These are phyloP conservation scores for Ypsolopha scabrella DNA, from an alignment of 2,888 invertebrate genomes.

Conservation along the genomic window DNA sequence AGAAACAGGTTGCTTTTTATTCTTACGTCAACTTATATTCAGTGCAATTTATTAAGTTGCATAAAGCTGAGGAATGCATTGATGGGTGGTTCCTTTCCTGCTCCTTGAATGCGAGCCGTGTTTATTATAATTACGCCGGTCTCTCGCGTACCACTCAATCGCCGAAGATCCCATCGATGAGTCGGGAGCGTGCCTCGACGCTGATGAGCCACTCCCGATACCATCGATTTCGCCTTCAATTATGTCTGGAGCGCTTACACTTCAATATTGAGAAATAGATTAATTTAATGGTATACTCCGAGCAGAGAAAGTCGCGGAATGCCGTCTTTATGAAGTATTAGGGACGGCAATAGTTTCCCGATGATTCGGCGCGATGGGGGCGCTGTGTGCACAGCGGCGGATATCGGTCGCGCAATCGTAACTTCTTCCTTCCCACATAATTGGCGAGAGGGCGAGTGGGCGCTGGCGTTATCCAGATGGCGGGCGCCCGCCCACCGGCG, in stretches of 20 bases:
- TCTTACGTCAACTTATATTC: neutral
- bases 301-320: neutral
- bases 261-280: conserved; percentile 12
- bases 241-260: conserved; percentile 29
- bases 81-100: conserved; percentile 33
- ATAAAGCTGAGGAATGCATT: conserved; percentile 41
- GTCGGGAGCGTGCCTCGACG: conserved; percentile 20
- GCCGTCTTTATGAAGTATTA: neutral
- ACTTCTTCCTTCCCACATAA: conserved; percentile 69
- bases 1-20: conserved; percentile 1
- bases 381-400: conserved; percentile 11
- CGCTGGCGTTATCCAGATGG: conserved; percentile 56
- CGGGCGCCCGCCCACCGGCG: conserved; percentile 50
- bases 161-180: conserved; percentile 18
- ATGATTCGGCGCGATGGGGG: conserved; percentile 23
- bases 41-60: conserved; percentile 20
- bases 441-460: conserved; percentile 67
- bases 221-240: conserved; percentile 29
- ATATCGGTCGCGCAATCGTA: conserved; percentile 56
- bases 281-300: neutral
- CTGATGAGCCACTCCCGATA: conserved; percentile 21
- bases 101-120: conserved; percentile 44
- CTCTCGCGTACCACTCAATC: conserved; percentile 24
- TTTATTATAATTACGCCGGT: conserved; percentile 58
- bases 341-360: conserved; percentile 38